These are phyloP conservation scores for Eulemur rubriventer DNA, from an alignment of 2,797 vertebrate species.

Conservation along the genomic window DNA sequence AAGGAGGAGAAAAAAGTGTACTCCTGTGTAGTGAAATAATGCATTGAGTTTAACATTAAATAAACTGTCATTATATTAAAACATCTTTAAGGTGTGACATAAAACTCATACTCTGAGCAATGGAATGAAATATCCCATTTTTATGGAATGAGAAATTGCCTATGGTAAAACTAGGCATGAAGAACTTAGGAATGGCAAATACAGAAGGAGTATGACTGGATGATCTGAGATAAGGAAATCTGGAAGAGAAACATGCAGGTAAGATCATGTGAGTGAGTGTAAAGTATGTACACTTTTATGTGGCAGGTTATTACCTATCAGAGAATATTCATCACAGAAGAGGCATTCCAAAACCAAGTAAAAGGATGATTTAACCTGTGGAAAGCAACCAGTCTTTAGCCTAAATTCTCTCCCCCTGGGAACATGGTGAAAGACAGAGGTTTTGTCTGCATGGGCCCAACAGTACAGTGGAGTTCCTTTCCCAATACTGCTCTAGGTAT, in stretches of 20 bases:
- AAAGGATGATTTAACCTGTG: background rate
- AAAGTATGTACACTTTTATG: background rate
- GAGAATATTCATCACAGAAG: background rate
- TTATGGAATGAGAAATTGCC: background rate
- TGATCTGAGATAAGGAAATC: background rate
- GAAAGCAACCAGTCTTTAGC: background rate
- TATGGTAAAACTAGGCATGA: background rate
- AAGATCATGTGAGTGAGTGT: background rate
- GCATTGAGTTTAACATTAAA: background rate
- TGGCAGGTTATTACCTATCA: background rate
- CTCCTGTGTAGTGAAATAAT: background rate
- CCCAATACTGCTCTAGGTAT: background rate
- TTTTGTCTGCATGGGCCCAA: accelerated
- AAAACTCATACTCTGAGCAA: background rate
- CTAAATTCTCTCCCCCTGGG: background rate
- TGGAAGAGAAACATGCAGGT: background rate
- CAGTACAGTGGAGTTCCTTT: accelerated
- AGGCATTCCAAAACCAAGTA: background rate
- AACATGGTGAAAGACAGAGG: too few relatives aligned
- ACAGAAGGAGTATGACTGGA: background rate
- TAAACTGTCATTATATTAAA: background rate
- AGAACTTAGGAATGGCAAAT: background rate
- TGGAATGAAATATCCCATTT: background rate
- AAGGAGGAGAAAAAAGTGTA: background rate
- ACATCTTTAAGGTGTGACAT: background rate